Conservation (phyloP, 2,797 vertebrate species). For the Darevskia nairensis region DNA sequence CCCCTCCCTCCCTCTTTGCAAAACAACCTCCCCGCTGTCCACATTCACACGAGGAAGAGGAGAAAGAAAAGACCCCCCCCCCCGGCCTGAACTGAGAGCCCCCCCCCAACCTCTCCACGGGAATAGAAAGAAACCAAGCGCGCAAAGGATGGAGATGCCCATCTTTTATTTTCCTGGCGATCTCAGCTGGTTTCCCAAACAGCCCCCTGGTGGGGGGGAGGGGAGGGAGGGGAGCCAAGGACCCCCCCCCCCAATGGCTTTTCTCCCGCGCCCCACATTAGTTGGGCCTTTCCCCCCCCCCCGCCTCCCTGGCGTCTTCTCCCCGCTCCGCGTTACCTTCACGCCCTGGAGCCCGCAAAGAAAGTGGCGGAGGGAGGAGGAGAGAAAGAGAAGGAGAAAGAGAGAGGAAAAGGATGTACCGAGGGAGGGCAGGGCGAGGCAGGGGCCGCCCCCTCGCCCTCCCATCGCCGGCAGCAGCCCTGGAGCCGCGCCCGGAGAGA, state of each 20-base stretch:
- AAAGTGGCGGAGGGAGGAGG: background rate
- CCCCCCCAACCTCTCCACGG: background rate
- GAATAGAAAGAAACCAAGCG: background rate
- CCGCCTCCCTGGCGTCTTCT: background rate
- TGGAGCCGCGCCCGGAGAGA: background rate
- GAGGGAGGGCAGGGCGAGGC: background rate
- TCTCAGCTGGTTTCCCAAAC: background rate
- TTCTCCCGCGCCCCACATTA: background rate
- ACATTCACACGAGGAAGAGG: no score
- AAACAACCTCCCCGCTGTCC: no score
- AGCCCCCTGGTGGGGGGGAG: background rate
- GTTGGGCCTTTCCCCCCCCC: background rate
- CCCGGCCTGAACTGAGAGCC: no score
- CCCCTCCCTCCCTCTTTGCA: no score
- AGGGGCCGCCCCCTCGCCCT: background rate
- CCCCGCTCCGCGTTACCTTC: background rate
- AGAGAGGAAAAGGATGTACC: no score
- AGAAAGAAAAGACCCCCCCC: no score
- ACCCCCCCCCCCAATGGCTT: background rate
- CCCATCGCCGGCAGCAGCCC: background rate
- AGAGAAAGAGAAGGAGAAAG: background rate
- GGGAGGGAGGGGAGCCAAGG: background rate
- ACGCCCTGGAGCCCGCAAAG: background rate
- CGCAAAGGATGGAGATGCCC: background rate
- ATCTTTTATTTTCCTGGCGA: background rate